Conservation (phyloP, 1,140 invertebrate species). For the Drosophila subobscura region DNA sequence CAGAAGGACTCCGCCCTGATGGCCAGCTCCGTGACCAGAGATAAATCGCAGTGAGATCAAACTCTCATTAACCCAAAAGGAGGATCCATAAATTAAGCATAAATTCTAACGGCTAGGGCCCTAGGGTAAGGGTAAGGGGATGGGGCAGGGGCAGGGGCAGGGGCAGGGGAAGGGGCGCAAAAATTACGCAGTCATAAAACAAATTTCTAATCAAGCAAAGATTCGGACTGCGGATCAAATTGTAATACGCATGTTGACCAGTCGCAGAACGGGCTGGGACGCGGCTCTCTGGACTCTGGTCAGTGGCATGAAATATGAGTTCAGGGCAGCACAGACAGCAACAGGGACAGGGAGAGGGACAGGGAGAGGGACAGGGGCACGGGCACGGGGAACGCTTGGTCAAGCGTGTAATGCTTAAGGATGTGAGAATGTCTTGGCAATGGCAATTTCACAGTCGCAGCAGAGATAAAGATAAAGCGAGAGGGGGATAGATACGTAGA, state of each 20-base stretch:
- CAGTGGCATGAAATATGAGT: slow-evolving; percentile 69
- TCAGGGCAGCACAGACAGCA: slow-evolving; percentile 14
- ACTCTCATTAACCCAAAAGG: slow-evolving; percentile 64
- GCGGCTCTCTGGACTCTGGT: slow-evolving; percentile 25
- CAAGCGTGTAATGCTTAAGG: slow-evolving; percentile 76
- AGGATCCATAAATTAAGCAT: slow-evolving; percentile 58
- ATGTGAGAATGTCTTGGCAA: slow-evolving; percentile 63
- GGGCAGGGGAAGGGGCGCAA: background rate
- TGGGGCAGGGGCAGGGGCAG: too few species aligned
- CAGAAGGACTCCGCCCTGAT: background rate
- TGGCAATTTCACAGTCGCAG: slow-evolving; percentile 22
- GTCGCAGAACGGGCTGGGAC: background rate
- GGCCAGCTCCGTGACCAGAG: slow-evolving; percentile 28
- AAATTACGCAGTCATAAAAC: slow-evolving; percentile 76
- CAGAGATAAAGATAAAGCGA: background rate
- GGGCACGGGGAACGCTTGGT: slow-evolving; percentile 46
- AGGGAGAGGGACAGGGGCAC: background rate
- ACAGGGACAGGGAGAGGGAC: background rate
- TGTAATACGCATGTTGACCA: slow-evolving; percentile 65
- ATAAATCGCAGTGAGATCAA: slow-evolving; percentile 51
- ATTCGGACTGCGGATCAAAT: slow-evolving; percentile 54
- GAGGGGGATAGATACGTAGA: background rate
- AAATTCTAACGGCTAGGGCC: slow-evolving; percentile 57
- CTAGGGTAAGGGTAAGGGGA: background rate
- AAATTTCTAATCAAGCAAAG: slow-evolving; percentile 63